Percentiles rank a stretch among this genome's conserved stretches.
These are phyloP conservation scores for Clarias magur DNA, from an alignment of 2,113 vertebrate genomes.

Conservation along the genomic window DNA sequence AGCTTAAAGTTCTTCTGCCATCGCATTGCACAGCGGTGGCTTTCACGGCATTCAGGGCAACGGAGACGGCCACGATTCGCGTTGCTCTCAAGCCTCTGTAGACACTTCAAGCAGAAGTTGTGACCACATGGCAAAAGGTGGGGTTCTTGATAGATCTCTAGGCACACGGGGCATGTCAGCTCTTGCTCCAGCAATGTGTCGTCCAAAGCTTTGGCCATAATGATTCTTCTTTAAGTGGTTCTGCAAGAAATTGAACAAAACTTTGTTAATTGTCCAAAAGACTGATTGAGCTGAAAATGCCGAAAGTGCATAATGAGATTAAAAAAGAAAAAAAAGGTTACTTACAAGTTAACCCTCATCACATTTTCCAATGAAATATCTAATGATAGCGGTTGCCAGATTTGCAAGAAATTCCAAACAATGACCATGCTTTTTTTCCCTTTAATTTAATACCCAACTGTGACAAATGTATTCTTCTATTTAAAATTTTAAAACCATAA, in stretches of 20 bases:
- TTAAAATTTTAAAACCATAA: not conserved
- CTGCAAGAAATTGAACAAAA: not conserved
- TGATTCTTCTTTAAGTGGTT: not conserved
- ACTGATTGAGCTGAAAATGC: not conserved
- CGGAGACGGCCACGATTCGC: slow-evolving; percentile 59
- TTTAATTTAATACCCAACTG: not conserved
- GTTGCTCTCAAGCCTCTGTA: slow-evolving; percentile 61
- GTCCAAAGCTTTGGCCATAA: slow-evolving; percentile 41
- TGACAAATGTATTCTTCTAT: not conserved
- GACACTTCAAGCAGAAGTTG: slow-evolving; percentile 74
- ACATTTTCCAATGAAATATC: not conserved
- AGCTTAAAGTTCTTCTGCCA: slow-evolving; percentile 76
- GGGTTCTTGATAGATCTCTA: slow-evolving; percentile 72
- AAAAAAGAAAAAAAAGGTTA: not conserved
- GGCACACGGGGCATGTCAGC: slow-evolving; percentile 74
- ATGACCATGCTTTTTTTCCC: not conserved
- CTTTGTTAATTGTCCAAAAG: not conserved
- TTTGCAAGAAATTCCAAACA: not conserved
- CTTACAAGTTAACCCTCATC: not conserved
- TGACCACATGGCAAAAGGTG: slow-evolving; percentile 72
- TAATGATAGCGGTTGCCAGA: not conserved
- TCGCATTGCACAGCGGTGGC: slow-evolving; percentile 45
- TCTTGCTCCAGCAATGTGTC: slow-evolving; percentile 68
- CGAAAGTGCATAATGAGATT: not conserved
- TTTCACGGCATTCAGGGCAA: slow-evolving; percentile 74